Conservation (phyloP, 2,113 vertebrate genomes). For the Sula dactylatra region DNA sequence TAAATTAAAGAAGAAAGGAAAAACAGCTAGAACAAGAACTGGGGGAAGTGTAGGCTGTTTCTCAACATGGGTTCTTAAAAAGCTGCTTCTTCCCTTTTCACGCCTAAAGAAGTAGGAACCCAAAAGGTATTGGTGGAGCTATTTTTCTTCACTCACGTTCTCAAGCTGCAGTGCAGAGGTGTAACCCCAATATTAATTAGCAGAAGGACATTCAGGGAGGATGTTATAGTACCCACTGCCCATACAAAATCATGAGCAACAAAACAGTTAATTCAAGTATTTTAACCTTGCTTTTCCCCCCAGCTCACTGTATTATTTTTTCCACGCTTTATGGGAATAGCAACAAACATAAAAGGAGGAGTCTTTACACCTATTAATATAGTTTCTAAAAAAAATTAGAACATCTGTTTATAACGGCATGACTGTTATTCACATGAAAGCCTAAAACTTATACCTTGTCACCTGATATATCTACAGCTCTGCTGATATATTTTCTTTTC, state of each 20-base stretch:
- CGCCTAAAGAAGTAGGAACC: not conserved
- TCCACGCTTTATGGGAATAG: not conserved
- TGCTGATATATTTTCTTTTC: not conserved
- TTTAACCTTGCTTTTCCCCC: not conserved
- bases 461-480: not conserved
- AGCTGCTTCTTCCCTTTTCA: not conserved
- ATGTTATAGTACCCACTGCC: not conserved
- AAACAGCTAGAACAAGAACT: not conserved
- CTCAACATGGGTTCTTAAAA: not conserved
- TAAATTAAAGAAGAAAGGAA: not conserved
- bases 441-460: not conserved
- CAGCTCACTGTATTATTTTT: not conserved
- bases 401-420: not conserved
- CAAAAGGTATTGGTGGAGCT: not conserved
- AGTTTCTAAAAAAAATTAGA: not conserved
- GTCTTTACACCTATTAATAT: not conserved
- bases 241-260: rapidly evolving
- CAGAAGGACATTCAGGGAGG: not conserved
- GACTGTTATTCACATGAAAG: not conserved
- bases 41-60: not conserved
- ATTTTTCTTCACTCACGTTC: not conserved
- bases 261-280: not conserved
- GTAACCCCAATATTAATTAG: not conserved
- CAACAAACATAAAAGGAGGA: not conserved
- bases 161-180: not conserved